These are phyloP conservation scores for Tachuris rubrigastra DNA, from an alignment of 2,113 vertebrate species.

Conservation along the genomic window DNA sequence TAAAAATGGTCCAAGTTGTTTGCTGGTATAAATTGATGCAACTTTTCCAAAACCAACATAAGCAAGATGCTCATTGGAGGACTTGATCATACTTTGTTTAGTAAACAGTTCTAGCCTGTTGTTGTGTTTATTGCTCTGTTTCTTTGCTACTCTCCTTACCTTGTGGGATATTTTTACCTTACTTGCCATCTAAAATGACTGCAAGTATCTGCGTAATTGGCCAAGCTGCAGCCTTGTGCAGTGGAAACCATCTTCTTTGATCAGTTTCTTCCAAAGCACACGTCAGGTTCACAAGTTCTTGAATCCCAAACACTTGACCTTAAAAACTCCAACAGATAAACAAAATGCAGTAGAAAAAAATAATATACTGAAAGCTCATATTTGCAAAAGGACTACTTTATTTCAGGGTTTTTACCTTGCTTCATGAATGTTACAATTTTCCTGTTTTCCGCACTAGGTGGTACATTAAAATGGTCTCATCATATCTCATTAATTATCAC, in stretches of 20 bases:
- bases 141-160: background rate
- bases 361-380: background rate
- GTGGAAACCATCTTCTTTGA: slow-evolving; percentile 78
- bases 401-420: slow-evolving; percentile 69
- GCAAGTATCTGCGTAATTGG: slow-evolving; percentile 76
- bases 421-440: slow-evolving; percentile 81
- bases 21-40: background rate
- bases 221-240: slow-evolving; percentile 78
- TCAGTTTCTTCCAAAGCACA: slow-evolving; percentile 81
- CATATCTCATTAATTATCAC: background rate
- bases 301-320: slow-evolving; percentile 79
- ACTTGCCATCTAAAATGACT: slow-evolving; percentile 80
- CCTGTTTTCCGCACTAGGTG: slow-evolving; percentile 75
- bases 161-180: background rate
- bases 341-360: background rate
- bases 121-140: background rate
- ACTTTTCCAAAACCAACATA: background rate
- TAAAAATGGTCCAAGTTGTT: background rate
- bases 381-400: background rate
- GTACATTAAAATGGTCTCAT: background rate
- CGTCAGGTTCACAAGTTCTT: slow-evolving; percentile 65
- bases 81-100: background rate
- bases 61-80: background rate
- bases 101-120: background rate
- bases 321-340: background rate